phyloP scores from a whole-genome alignment of 92 coral and sea anemone genomes.

The Umimayanthus chanpuru region DNA sequence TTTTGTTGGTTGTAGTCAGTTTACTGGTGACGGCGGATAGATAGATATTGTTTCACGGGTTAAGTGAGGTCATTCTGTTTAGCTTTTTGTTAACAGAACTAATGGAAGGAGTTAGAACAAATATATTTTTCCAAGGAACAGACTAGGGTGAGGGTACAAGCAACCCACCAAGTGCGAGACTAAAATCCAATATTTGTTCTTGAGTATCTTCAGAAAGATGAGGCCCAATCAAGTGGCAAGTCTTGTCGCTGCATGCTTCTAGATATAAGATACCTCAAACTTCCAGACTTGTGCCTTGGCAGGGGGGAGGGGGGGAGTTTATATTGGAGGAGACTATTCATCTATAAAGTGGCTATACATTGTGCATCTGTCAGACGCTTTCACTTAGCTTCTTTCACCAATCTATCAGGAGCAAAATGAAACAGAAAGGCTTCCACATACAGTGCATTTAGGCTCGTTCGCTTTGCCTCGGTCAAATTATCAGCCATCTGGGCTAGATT shows the following conservation, averaged over 20 bases:
- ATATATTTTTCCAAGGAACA: neutral
- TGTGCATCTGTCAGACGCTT: slow-evolving; percentile 4
- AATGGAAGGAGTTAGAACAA: slow-evolving; percentile 11
- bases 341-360: slow-evolving; percentile 12
- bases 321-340: too few relatives aligned
- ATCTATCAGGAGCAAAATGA: slow-evolving; percentile 26
- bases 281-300: too few relatives aligned
- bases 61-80: too few relatives aligned
- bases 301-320: too few relatives aligned
- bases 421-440: slow-evolving; percentile 12
- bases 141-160: too few relatives aligned
- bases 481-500: slow-evolving; percentile 9
- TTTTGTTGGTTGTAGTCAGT: neutral
- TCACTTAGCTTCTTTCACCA: slow-evolving; percentile 20
- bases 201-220: too few relatives aligned
- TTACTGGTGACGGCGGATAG: slow-evolving; percentile 7
- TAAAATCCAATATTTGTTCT: too few relatives aligned
- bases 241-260: too few relatives aligned
- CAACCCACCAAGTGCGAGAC: too few relatives aligned
- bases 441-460: slow-evolving; percentile 6
- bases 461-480: slow-evolving; percentile 8
- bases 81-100: slow-evolving; percentile 22
- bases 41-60: too few relatives aligned
- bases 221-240: too few relatives aligned
- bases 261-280: too few relatives aligned